Conservation (phyloP, 2,888 invertebrate species). For the Adelognathus sp. region DNA sequence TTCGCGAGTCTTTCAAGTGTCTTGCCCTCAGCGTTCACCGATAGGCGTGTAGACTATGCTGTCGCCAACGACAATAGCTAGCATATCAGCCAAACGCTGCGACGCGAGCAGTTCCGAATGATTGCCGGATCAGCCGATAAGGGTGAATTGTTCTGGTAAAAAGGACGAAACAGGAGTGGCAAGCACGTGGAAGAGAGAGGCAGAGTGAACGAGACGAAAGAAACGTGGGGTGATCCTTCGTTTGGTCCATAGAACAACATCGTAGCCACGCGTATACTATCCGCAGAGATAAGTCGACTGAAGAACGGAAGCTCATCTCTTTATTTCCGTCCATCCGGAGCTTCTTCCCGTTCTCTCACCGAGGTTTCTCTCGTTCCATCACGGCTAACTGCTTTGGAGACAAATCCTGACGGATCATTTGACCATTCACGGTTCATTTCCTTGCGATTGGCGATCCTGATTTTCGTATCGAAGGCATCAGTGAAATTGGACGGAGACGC, state of each 20-base stretch:
- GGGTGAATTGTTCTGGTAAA: constrained; percentile 26
- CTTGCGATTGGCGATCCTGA: background rate
- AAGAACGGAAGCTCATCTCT: background rate
- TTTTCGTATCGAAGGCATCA: background rate
- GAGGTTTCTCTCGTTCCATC: background rate
- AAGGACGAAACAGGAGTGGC: background rate
- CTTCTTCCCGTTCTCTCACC: background rate
- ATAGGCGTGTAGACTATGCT: constrained; percentile 4
- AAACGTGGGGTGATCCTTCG: background rate
- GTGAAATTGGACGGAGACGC: background rate
- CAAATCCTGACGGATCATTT: background rate
- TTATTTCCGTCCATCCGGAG: background rate
- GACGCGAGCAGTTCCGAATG: constrained; percentile 38
- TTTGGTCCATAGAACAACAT: background rate
- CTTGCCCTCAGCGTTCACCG: constrained; percentile 16
- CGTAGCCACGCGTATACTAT: background rate
- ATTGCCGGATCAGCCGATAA: constrained; percentile 49
- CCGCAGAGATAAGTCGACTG: background rate
- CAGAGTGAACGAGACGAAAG: background rate
- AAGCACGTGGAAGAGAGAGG: background rate
- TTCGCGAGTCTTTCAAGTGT: constrained; percentile 1
- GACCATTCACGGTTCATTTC: background rate
- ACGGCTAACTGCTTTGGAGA: background rate
- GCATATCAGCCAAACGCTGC: background rate
- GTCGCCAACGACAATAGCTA: background rate